Conservation (phyloP, 2,113 vertebrate species). For the Aleadryas rufinucha region DNA sequence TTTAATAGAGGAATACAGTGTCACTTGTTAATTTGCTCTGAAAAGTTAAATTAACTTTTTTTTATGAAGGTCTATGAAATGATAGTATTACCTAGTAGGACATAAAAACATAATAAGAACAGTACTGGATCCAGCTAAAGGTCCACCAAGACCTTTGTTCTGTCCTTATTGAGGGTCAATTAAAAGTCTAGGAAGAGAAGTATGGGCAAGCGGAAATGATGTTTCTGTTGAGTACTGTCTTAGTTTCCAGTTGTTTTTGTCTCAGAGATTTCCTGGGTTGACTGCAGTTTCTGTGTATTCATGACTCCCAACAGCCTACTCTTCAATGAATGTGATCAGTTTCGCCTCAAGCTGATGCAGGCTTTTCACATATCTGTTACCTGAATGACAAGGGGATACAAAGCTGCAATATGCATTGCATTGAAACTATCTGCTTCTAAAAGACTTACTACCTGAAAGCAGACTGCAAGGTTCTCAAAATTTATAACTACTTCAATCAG, state of each 20-base stretch:
- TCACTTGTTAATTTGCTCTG: neutral
- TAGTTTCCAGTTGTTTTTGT: neutral
- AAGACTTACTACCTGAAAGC: neutral
- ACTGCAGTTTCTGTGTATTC: neutral
- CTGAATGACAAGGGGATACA: neutral
- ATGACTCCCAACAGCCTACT: neutral
- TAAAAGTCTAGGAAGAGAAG: neutral
- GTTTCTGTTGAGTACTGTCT: neutral
- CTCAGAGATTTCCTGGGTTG: neutral
- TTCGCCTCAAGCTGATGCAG: neutral
- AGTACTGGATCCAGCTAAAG: neutral
- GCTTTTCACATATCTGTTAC: neutral
- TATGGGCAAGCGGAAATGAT: neutral
- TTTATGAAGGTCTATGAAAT: neutral
- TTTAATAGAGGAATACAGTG: neutral
- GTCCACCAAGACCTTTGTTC: neutral
- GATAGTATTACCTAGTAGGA: neutral
- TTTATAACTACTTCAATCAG: neutral
- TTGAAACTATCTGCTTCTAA: neutral
- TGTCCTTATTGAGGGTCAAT: neutral
- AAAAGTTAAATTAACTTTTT: neutral
- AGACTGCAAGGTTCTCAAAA: neutral
- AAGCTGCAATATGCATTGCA: neutral
- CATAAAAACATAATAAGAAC: neutral
- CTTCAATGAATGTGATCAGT: neutral